Base-by-base conservation (phyloP, 2,113 vertebrate species). In the Solenodon paradoxus region DNA sequence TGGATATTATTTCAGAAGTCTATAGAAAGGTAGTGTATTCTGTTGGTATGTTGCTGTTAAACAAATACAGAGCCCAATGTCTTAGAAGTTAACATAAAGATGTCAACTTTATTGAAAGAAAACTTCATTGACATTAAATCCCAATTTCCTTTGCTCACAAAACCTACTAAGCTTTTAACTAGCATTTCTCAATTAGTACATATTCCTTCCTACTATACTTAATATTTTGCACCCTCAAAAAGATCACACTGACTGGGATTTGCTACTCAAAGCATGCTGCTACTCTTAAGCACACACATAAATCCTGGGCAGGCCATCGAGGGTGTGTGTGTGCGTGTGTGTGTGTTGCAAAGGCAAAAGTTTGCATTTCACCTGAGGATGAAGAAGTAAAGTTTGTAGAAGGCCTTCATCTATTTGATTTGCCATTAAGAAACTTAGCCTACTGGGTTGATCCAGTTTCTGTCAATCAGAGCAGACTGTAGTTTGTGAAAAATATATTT, bases 371-470 rank as follows among this genome's bases (percentile, higher is more conserved):
- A 90, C 85, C 17, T 61, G 61, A 81, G 84, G 61, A 78, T 57
- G 83, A 83, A 78, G 83, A 83, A 78, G 55, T 61, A 16, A 90
- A 30, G 38, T 87, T 49, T 68, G 59, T 49, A 90, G 75, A 77
- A 86, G 57, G 35, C 32, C 26, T 78, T 88, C 47, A 86, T 84
- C 79, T 32, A 24, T 77, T 51, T 93, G 75, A 93, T 88, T 45
- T 94, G 32, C 77, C 81, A 66, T 75, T 72, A 85, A 94, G 92
- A 84, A 88, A 92, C 24, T 91, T 66, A 47, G 64, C 74, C 49
- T 47, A 47, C 35, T 0, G 35, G 30, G 85, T 72, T 64, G 84
- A 92, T 95, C 95, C 94, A 81, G 64, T 93, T 98, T 97, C 95
- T 5, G 0, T 87, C 86, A 55, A 90, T 8, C 7, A 77, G 69